Evolutionary conservation across 2,888 invertebrate species (phyloP).

Genomic region (Cataglyphis livida): DNA sequence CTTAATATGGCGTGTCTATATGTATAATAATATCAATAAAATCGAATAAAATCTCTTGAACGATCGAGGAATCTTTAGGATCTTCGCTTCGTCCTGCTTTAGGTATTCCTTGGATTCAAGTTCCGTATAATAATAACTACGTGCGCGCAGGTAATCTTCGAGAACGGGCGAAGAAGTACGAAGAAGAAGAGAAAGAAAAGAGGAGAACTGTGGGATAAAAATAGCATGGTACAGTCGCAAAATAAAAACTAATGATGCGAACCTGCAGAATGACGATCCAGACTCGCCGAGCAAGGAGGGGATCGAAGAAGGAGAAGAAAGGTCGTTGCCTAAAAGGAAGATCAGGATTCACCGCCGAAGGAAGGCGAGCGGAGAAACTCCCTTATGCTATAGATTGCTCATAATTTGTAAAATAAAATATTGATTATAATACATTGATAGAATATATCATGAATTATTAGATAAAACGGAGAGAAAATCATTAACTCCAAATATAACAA

Average conservation of each 20-base stretch:
- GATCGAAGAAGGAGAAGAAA: slow-evolving; percentile 38
- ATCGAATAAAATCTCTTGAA: slow-evolving; percentile 15
- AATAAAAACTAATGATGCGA: slow-evolving; percentile 72
- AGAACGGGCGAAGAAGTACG: slow-evolving; percentile 28
- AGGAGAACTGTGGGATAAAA: slow-evolving; percentile 64
- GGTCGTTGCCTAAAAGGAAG: slow-evolving; percentile 54
- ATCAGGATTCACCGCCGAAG: slow-evolving; percentile 24
- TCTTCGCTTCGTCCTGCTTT: neutral
- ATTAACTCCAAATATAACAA: neutral
- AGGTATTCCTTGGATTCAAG: slow-evolving; percentile 19
- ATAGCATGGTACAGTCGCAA: slow-evolving; percentile 67
- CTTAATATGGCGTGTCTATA: neutral
- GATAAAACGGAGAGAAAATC: neutral
- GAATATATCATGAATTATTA: neutral
- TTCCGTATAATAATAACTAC: slow-evolving; percentile 39
- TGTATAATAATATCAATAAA: neutral
- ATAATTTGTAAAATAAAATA: slow-evolving; percentile 53
- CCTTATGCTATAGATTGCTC: slow-evolving; percentile 47
- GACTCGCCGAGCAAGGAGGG: slow-evolving; percentile 44
- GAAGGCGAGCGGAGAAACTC: slow-evolving; percentile 50
- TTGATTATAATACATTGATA: slow-evolving; percentile 50
- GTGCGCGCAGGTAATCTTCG: slow-evolving; percentile 35
- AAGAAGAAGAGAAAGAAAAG: slow-evolving; percentile 55
- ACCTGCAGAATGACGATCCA: slow-evolving; percentile 69
- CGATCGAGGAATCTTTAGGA: slow-evolving; percentile 12